Base-by-base conservation (phyloP, 1,140 invertebrate genomes). In the Drosophila lini region DNA sequence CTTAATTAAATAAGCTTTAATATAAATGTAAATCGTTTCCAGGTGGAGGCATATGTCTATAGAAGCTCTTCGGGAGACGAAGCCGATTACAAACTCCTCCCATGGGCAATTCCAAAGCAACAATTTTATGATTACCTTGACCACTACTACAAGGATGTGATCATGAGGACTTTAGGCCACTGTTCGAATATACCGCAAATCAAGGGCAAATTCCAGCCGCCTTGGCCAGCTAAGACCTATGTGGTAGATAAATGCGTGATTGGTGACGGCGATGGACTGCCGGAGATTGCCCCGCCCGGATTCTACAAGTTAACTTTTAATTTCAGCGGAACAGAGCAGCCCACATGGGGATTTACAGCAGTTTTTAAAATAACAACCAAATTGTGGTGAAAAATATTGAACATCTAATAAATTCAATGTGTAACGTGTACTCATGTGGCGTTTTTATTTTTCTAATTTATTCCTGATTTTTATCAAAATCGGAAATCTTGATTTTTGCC, bases 121-220 rank as follows among this genome's bases (percentile, higher is more conserved):
- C 5, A 59, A 0, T 71, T 47, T 10, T 47, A 44, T 25, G 71
- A 79, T 0, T 78, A 69, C 22, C 10, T 82, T 0, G 22, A 78
- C 13, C 61, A 42, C 6, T 62, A 63, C 38, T 82, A 82, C 22
- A 59, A 68, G 44, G 41, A 78, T 5, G 22, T 74, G 13, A 0
- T 61, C 0, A 52, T 78, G 38, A 63, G 60, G 15, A 57, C 58
- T 19, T 38, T 74, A 3, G 15, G 38, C 0, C 8, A 58, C 5
- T 82, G 80, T 15, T 63, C 73, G 5, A 78, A 80, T 63, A 0
- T 80, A 0, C 81, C 77, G 0, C 16, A 60, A 4, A 55, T 80
- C 6, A 41, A 67, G 25, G 63, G 13, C 0, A 55, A 69, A 32
- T 82, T 82, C 7, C 38, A 69, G 10, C 76, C 77, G 1, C 71